A percentile compares a stretch with the other conserved stretches of the same genome.
These are phyloP conservation scores for Noctilio leporinus DNA, from an alignment of 2,113 vertebrate genomes.

Conservation along the genomic window DNA sequence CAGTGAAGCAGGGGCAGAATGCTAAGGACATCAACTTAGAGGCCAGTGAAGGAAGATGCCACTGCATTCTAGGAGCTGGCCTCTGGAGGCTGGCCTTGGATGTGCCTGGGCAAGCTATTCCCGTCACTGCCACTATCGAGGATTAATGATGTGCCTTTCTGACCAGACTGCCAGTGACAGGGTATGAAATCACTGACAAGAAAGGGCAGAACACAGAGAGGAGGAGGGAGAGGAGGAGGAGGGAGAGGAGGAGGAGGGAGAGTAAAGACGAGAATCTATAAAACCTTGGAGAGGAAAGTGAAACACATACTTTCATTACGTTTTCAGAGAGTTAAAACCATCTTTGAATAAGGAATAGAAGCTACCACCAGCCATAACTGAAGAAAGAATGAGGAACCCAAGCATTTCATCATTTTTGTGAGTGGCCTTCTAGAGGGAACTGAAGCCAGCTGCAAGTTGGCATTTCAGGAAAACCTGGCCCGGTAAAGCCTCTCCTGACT, in stretches of 20 bases:
- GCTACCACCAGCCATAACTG: background rate
- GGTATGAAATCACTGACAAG: conserved; percentile 42
- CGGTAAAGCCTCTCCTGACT: background rate
- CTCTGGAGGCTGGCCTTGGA: conserved; percentile 66
- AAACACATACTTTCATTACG: background rate
- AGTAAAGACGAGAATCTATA: background rate
- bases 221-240: no score
- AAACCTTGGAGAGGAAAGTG: conserved; percentile 52
- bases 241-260: background rate
- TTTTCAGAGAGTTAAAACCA: conserved; percentile 29
- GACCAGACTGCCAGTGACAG: conserved; percentile 19
- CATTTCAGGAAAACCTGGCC: background rate
- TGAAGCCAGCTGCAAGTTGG: background rate
- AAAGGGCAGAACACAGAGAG: conserved; percentile 16
- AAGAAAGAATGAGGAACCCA: background rate
- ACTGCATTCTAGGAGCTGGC: conserved; percentile 38
- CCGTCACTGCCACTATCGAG: conserved; percentile 38
- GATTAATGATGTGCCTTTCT: conserved; percentile 63
- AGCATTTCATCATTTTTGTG: background rate
- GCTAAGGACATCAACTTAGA: conserved; percentile 41
- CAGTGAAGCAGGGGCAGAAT: background rate
- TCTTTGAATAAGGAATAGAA: background rate
- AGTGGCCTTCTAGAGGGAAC: conserved; percentile 1
- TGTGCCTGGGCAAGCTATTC: conserved; percentile 43
- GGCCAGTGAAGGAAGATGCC: conserved; percentile 37